These are phyloP conservation scores for Sceloporus tristichus DNA, from an alignment of 2,113 vertebrate species.

Conservation along the genomic window DNA sequence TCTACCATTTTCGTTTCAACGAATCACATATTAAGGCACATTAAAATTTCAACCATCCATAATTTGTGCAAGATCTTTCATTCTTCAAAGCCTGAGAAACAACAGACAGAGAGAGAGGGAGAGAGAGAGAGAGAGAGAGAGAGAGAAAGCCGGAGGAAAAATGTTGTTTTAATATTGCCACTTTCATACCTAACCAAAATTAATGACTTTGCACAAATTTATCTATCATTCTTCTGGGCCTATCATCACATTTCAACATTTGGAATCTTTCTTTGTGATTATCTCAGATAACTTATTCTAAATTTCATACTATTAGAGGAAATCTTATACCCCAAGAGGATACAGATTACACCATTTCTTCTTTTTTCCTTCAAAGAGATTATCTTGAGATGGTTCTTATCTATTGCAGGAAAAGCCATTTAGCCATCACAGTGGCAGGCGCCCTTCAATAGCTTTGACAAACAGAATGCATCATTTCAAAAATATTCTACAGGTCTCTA, in stretches of 20 bases:
- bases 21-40: background rate
- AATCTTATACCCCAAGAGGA: constrained; percentile 55
- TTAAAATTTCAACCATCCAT: background rate
- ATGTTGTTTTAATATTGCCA: constrained; percentile 16
- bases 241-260: constrained; percentile 41
- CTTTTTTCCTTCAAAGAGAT: constrained; percentile 41
- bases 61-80: background rate
- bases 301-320: constrained; percentile 57
- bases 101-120: background rate
- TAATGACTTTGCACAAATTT: constrained; percentile 39
- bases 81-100: background rate
- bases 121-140: background rate
- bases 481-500: constrained; percentile 45
- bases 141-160: background rate
- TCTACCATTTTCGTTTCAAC: background rate
- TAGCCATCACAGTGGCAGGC: constrained; percentile 64
- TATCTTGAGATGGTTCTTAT: constrained; percentile 56
- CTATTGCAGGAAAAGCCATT: constrained; percentile 65
- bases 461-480: constrained; percentile 56
- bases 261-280: constrained; percentile 44
- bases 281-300: constrained; percentile 55
- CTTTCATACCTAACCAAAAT: constrained; percentile 33
- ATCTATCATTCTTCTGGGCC: constrained; percentile 24
- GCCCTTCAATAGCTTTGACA: constrained; percentile 64
- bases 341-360: constrained; percentile 56